Conservation (phyloP, 2,888 invertebrate species). For the Drosophila vallismaia region DNA sequence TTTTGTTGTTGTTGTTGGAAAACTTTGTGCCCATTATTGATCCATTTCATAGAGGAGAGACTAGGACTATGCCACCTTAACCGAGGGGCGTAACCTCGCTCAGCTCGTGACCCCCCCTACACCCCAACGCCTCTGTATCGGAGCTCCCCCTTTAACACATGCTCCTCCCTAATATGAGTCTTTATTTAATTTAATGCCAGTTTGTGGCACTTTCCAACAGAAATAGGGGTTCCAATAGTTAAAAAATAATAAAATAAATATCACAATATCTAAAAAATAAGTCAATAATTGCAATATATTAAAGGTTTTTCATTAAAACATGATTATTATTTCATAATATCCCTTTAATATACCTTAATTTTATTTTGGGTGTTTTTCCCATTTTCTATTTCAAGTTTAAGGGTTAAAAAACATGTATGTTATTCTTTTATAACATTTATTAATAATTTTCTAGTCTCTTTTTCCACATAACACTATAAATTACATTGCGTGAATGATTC, state of each 20-base stretch:
- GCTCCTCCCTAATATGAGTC: slow-evolving; percentile 75
- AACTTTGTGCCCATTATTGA: slow-evolving; percentile 76
- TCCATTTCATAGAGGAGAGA: slow-evolving; percentile 52
- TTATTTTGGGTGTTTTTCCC: no score
- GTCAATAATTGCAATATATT: no score
- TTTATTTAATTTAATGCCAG: slow-evolving; percentile 77
- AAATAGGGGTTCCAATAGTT: slow-evolving; percentile 5
- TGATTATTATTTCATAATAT: no score
- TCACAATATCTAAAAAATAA: no score
- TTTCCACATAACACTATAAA: not conserved
- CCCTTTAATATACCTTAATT: no score
- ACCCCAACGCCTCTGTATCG: not conserved
- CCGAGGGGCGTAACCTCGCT: slow-evolving; percentile 41
- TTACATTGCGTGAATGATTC: slow-evolving; percentile 62
- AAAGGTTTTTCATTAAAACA: no score
- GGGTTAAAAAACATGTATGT: not conserved
- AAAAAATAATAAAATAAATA: not conserved
- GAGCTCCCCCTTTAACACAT: slow-evolving; percentile 44
- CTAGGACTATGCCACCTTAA: slow-evolving; percentile 31
- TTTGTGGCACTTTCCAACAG: slow-evolving; percentile 55
- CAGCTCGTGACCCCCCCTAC: slow-evolving; percentile 12
- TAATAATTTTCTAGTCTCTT: not conserved
- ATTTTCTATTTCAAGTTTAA: not conserved
- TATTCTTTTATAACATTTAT: not conserved
- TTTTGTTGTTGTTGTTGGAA: slow-evolving; percentile 17